phyloP scores from a whole-genome alignment of 2,888 invertebrate species.

The Stenurella melanura region DNA sequence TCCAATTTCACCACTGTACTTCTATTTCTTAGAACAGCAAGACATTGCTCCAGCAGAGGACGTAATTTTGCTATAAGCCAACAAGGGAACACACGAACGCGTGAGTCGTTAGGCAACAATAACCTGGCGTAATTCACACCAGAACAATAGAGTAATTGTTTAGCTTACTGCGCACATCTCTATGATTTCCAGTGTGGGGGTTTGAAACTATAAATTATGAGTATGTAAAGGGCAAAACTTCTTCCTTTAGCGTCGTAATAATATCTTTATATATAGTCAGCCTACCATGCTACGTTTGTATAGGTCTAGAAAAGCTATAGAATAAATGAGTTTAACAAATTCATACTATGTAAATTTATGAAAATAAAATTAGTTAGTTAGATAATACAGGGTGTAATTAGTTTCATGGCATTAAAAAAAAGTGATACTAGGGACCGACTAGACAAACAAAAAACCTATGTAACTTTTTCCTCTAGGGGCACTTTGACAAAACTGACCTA shows the following conservation, averaged over 20 bases:
- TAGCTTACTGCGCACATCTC: slow-evolving; percentile 30
- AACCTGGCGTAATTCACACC: slow-evolving; percentile 63
- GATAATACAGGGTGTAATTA: no score
- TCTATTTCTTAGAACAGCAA: slow-evolving; percentile 1
- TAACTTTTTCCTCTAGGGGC: no score
- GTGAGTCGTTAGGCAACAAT: slow-evolving; percentile 63
- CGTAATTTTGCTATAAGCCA: slow-evolving; percentile 42
- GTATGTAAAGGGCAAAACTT: slow-evolving; percentile 16
- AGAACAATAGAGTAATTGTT: slow-evolving; percentile 56
- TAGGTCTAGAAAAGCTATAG: not conserved
- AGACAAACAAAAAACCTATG: no score
- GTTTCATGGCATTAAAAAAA: no score
- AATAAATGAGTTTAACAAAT: slow-evolving; percentile 3
- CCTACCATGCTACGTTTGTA: slow-evolving; percentile 15
- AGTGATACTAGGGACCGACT: no score
- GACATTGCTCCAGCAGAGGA: not conserved
- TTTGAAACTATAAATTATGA: slow-evolving; percentile 13
- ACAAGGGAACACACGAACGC: slow-evolving; percentile 59
- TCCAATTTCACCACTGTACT: slow-evolving; percentile 10
- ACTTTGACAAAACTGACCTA: no score
- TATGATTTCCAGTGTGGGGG: slow-evolving; percentile 26
- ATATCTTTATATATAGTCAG: slow-evolving; percentile 23
- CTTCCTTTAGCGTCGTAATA: slow-evolving; percentile 2
- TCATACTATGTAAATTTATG: not conserved
- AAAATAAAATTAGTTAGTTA: not conserved